Evolutionary conservation across 2,113 vertebrate species (phyloP).

Genomic region (Chaetodon trifascialis): DNA sequence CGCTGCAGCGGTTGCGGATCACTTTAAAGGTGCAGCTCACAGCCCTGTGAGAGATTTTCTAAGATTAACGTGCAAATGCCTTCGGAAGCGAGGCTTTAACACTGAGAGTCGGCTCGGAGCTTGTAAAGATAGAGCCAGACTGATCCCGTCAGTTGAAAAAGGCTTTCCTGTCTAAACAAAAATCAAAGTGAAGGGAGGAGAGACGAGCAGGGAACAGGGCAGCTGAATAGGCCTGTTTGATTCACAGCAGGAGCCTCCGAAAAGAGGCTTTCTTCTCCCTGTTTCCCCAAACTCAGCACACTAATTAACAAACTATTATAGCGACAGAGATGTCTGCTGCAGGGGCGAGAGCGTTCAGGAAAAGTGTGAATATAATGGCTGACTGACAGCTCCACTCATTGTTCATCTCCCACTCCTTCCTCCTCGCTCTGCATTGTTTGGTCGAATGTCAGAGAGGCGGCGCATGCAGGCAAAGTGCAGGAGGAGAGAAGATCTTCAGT

Average conservation of each 20-base stretch:
- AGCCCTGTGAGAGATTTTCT: slow-evolving; percentile 34
- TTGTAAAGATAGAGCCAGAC: slow-evolving; percentile 8
- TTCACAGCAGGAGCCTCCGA: slow-evolving; percentile 31
- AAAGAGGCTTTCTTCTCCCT: slow-evolving; percentile 35
- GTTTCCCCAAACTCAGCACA: neutral
- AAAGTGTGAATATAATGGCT: neutral
- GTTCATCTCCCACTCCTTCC: neutral
- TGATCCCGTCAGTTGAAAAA: slow-evolving; percentile 32
- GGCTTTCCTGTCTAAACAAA: slow-evolving; percentile 33
- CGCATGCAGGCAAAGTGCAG: neutral
- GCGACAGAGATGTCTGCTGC: slow-evolving; percentile 31
- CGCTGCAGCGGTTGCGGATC: slow-evolving; percentile 20
- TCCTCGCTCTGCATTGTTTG: neutral
- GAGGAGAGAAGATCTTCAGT: neutral
- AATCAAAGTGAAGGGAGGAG: slow-evolving; percentile 40
- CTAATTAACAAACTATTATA: slow-evolving; percentile 43
- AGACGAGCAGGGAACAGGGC: slow-evolving; percentile 24
- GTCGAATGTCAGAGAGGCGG: neutral
- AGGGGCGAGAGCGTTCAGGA: slow-evolving; percentile 2
- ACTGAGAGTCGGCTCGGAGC: slow-evolving; percentile 1
- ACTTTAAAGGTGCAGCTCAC: slow-evolving; percentile 29
- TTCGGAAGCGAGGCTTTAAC: slow-evolving; percentile 39
- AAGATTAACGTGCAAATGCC: slow-evolving; percentile 41
- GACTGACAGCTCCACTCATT: slow-evolving; percentile 37
- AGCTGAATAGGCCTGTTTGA: slow-evolving; percentile 26